Conservation (phyloP, 2,113 vertebrate genomes). For the Protobothrops flavoviridis region DNA sequence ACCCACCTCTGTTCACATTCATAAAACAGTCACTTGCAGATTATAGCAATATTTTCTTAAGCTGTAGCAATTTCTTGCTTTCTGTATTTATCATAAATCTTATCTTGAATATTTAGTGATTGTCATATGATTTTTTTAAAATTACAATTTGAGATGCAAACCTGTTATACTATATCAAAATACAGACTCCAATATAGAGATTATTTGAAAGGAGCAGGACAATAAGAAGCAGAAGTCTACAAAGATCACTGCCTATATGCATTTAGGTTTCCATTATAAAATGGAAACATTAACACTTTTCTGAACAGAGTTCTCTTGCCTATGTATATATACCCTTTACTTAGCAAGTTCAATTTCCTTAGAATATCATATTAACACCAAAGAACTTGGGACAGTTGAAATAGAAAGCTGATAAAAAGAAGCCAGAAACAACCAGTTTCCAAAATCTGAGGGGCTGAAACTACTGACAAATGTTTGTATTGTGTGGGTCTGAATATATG, state of each 20-base stretch:
- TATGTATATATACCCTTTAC: constrained; percentile 36
- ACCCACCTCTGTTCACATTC: not conserved
- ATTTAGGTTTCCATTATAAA: constrained; percentile 49
- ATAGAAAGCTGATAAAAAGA: not conserved
- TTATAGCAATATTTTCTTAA: not conserved
- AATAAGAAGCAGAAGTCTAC: constrained; percentile 41
- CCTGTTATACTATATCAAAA: not conserved
- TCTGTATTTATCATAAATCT: not conserved
- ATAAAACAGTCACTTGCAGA: not conserved
- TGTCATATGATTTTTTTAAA: constrained; percentile 27
- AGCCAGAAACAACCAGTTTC: not conserved
- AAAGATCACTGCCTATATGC: constrained; percentile 46
- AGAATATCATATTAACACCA: constrained; percentile 21
- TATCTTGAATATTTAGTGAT: not conserved
- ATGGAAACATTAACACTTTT: constrained; percentile 39
- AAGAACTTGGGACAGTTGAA: not conserved
- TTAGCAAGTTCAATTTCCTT: constrained; percentile 24
- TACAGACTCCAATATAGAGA: constrained; percentile 23
- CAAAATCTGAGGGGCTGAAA: not conserved
- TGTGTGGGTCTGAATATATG: not conserved
- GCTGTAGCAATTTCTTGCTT: not conserved
- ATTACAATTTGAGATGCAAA: constrained; percentile 5
- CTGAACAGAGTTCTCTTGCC: constrained; percentile 50
- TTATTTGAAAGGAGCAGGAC: not conserved
- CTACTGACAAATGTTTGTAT: not conserved